Evolutionary conservation across 1,140 invertebrate genomes (phyloP), one percentile per base, ranked within the genome.

Genomic region (Dendroctonus ponderosae): DNA sequence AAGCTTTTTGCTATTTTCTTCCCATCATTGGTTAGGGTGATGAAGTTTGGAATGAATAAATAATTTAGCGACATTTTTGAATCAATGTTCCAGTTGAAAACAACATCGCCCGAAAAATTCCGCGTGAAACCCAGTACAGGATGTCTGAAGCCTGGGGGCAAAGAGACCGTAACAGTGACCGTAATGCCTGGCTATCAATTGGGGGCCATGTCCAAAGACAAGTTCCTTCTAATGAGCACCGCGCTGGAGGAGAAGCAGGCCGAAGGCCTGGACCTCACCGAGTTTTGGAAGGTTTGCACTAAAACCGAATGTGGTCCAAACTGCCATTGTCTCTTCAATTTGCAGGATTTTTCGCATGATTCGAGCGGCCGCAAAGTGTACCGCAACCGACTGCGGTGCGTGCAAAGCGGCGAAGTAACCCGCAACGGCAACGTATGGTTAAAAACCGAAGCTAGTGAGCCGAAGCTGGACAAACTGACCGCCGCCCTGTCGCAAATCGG

Each of bases 61-160:
- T 6, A 39, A 12, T 52, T 39, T 46, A 46, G 1, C 44, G 26
- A 57, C 43, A 57, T 52, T 52, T 52, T 6, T 14, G 26, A 5
- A 52, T 52, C 9, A 52, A 52, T n/a, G n/a, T 41, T 11, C 6
- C 41, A 92, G 89, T 83, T 92, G 64, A 93, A 93, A 80, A 85
- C 83, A 42, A 85, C 83, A 0, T 81, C 84, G 4, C 94, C 94
- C 0, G 92, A 96, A 70, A 96, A 96, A 78, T 97, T 94, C 78
- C 82, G 91, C 49, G 94, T 97, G 0, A 84, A 91, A 60, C 93
- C 94, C 8, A 94, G 91, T 69, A 87, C 86, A 12, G 94, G 94
- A 6, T 78, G 87, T 42, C 76, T 97, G 42, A 75, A 80, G 4
- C 83, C 88, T 14, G 85, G 84, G 14, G 80, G 81, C 59, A 78